Base-by-base conservation (phyloP, 64 coral and sea anemone genomes). In the Montipora sp. region DNA sequence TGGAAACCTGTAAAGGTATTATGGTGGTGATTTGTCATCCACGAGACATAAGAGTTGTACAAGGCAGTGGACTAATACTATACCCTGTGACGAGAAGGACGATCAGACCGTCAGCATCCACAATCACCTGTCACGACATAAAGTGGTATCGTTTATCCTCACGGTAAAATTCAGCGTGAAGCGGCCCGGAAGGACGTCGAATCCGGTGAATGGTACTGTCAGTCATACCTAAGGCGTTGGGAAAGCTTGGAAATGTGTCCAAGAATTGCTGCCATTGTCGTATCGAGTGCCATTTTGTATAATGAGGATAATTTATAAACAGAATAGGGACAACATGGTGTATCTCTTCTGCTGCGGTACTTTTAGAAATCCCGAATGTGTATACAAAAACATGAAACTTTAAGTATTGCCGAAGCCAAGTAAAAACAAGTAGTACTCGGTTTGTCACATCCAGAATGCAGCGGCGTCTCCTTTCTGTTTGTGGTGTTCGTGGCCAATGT, bases 311-410 rank as follows among this genome's bases (percentile, higher is more conserved):
- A 66, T 46, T 10, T 9, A 53, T 20, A 67, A 90, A 80, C 13
- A 68, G 14, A 46, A 68, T 67, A 3, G 76, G 76, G 3, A 90
- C 76, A 43, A 90, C 60, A 23, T 80, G 75, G 55, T 90, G 69
- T 21, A 71, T 78, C 61, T 90, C 88, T 69, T 90, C 88, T 18
- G 23, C 75, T 60, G 65, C 76, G 47, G 76, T 90, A 21, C 88
- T 90, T 80, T 90, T 80, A 67, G 70, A 77, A 67, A 90, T 79
- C 5, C 16, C 11, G 46, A 90, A 91, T 73, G 47, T 27, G 20
- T 63, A 15, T 50, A 60, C 77, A 19, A 90, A 47, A 20, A 80
- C 23, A 44, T 68, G 45, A 9, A 77, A 79, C 9, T 68, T 90
- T 68, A 77, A 67, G 58, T 81, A 81, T 50, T 47, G 45, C 3